Percentiles rank a stretch among this genome's conserved stretches.
Evolutionary conservation across 2,888 invertebrate species (phyloP).

Genomic region (Endotricha flammealis): DNA sequence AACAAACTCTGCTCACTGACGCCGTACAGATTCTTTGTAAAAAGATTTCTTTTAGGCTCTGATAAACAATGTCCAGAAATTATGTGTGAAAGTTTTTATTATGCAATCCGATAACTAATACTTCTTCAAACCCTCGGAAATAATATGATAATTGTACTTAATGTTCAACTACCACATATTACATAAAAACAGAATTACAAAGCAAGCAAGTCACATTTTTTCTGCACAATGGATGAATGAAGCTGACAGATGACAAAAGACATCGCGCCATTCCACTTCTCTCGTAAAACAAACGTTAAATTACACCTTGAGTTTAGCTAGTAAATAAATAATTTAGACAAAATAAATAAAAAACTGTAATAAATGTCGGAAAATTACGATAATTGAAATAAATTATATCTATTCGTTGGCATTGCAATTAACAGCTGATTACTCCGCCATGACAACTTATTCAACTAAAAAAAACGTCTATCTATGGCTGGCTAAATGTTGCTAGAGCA

Average conservation of each 20-base stretch:
- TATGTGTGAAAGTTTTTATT: slow-evolving; percentile 28
- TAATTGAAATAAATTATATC: slow-evolving; percentile 38
- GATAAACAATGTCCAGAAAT: slow-evolving; percentile 32
- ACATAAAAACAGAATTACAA: slow-evolving; percentile 62
- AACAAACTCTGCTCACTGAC: slow-evolving; percentile 52
- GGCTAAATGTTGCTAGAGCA: too few relatives aligned
- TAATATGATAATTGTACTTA: slow-evolving; percentile 43
- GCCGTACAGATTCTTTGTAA: slow-evolving; percentile 69
- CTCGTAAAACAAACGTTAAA: slow-evolving; percentile 23
- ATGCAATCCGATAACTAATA: slow-evolving; percentile 32
- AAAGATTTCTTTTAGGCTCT: slow-evolving; percentile 46
- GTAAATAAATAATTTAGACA: slow-evolving; percentile 20
- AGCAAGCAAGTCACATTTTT: slow-evolving; percentile 74
- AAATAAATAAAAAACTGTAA: slow-evolving; percentile 25
- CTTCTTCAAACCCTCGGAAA: slow-evolving; percentile 37
- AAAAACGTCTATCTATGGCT: background rate
- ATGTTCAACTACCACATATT: slow-evolving; percentile 51
- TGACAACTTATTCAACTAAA: slow-evolving; percentile 41
- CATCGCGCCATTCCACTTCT: slow-evolving; percentile 69
- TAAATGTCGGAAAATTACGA: slow-evolving; percentile 26
- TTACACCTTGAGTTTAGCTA: slow-evolving; percentile 22
- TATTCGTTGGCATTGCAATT: slow-evolving; percentile 64
- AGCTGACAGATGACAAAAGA: slow-evolving; percentile 71
- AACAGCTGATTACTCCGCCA: slow-evolving; percentile 76
- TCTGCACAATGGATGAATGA: slow-evolving; percentile 75